Conservation (phyloP, 2,113 vertebrate genomes). For the Picathartes gymnocephalus region DNA sequence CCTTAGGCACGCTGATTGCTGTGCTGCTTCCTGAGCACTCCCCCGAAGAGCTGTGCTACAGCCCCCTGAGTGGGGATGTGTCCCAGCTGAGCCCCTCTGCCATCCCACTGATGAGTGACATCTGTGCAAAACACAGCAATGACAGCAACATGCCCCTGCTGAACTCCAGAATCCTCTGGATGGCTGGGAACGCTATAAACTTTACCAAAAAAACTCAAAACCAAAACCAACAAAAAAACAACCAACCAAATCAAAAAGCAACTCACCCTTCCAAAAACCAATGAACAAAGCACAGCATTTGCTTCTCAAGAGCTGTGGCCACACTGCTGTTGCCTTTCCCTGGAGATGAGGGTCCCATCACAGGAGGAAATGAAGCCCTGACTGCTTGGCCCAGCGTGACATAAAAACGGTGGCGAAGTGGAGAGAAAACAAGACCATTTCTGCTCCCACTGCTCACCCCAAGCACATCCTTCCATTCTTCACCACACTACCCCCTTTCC, state of each 20-base stretch:
- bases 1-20: neutral
- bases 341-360: neutral
- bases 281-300: neutral
- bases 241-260: neutral
- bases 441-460: neutral
- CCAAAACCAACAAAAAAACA: neutral
- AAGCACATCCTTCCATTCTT: neutral
- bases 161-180: neutral
- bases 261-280: neutral
- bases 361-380: neutral
- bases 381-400: neutral
- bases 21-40: neutral
- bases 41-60: neutral
- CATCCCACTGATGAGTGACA: neutral
- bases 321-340: neutral
- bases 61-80: fast-evolving
- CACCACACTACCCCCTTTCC: neutral
- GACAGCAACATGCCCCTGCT: fast-evolving
- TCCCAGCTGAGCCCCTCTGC: neutral
- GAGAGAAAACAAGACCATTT: neutral
- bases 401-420: neutral
- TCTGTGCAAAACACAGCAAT: fast-evolving
- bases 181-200: neutral
- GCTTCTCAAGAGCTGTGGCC: neutral
- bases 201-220: too few species aligned